Evolutionary conservation across 2,888 invertebrate species (phyloP).

Genomic region (Meiosimyza decipiens): DNA sequence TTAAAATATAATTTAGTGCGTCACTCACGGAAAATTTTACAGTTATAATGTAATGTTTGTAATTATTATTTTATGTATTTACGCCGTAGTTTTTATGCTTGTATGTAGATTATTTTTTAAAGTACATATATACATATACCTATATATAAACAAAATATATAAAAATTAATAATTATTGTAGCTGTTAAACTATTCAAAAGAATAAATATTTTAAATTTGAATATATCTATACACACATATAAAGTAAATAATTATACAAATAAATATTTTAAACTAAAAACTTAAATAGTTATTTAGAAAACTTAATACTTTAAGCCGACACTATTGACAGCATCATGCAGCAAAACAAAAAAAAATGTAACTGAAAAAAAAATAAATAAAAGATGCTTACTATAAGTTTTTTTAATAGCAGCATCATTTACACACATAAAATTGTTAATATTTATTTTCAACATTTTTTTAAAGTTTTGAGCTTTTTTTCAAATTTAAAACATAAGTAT

Average conservation of each 20-base stretch:
- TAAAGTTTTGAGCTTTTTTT: too few relatives aligned
- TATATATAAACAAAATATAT: slow-evolving; percentile 33
- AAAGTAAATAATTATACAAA: slow-evolving; percentile 13
- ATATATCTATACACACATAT: slow-evolving; percentile 17
- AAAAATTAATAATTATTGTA: slow-evolving; percentile 18
- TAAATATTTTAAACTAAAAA: slow-evolving; percentile 3
- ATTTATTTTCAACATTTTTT: too few relatives aligned
- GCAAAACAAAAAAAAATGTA: background rate
- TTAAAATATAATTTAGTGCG: background rate
- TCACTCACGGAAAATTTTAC: background rate
- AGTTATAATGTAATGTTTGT: slow-evolving; percentile 32
- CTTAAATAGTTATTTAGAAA: background rate
- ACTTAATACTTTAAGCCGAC: slow-evolving; percentile 15
- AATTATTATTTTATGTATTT: slow-evolving; percentile 27
- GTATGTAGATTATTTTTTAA: slow-evolving; percentile 41
- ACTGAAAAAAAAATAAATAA: too few relatives aligned
- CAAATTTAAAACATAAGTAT: too few relatives aligned
- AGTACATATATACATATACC: slow-evolving; percentile 7
- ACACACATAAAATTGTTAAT: too few relatives aligned
- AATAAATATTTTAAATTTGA: slow-evolving; percentile 14
- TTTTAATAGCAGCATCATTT: too few relatives aligned
- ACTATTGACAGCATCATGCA: background rate
- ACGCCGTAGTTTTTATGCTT: slow-evolving; percentile 25
- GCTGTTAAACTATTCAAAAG: slow-evolving; percentile 13
- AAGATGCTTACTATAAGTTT: too few relatives aligned